These are phyloP conservation scores for Leptopilina clavipes DNA, from an alignment of 1,140 invertebrate genomes.

Conservation along the genomic window DNA sequence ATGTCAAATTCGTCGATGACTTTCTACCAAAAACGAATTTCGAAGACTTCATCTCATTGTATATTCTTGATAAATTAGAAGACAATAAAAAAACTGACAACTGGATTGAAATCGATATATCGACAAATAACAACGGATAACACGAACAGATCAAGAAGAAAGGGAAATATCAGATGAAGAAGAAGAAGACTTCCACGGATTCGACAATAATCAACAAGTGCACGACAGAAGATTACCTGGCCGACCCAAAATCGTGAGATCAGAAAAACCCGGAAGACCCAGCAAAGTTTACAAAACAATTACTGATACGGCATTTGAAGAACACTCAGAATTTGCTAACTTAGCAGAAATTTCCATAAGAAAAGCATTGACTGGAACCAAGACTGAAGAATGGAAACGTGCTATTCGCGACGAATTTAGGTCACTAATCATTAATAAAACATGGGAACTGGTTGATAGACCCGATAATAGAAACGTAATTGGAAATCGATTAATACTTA, in stretches of 20 bases:
- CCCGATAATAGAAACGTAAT: constrained; percentile 30
- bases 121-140: background rate
- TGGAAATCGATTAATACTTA: constrained; percentile 40
- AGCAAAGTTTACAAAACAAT: constrained; percentile 17
- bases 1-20: constrained; percentile 36
- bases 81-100: background rate
- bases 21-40: background rate
- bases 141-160: background rate
- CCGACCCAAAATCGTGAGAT: constrained; percentile 32
- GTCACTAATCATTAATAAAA: constrained; percentile 60
- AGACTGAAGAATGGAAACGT: constrained; percentile 56
- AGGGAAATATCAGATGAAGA: background rate
- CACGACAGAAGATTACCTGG: background rate
- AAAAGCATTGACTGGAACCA: constrained; percentile 39
- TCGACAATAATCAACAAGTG: background rate
- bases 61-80: background rate
- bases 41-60: background rate
- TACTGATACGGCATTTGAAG: too few relatives aligned
- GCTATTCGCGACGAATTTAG: constrained; percentile 65
- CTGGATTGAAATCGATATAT: background rate
- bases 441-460: constrained; percentile 59
- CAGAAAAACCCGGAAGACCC: constrained; percentile 12
- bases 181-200: constrained; percentile 3
- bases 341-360: constrained; percentile 38
- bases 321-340: constrained; percentile 35